phyloP scores from a whole-genome alignment of 1,140 invertebrate genomes.

The Platyscapa corneri region DNA sequence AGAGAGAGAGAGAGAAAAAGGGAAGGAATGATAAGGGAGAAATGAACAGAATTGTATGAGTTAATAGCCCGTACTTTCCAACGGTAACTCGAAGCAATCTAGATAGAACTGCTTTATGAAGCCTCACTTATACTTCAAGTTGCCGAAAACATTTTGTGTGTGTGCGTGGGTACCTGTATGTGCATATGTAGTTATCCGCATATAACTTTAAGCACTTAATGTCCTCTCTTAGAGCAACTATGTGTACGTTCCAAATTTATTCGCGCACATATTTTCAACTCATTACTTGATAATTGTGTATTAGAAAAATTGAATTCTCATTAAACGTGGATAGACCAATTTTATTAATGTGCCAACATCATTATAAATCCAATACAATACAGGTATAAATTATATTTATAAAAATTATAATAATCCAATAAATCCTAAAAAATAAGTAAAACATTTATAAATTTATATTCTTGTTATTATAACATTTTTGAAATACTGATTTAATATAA shows the following conservation, averaged over 20 bases:
- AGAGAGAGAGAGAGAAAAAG: neutral
- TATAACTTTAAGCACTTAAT: neutral
- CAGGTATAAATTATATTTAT: neutral
- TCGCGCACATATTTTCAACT: slow-evolving; percentile 29
- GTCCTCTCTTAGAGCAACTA: neutral
- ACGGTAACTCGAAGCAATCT: slow-evolving; percentile 59
- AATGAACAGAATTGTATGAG: slow-evolving; percentile 45
- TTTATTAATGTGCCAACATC: neutral
- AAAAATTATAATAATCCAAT: too few species aligned
- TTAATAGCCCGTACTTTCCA: slow-evolving; percentile 61
- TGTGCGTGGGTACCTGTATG: too few species aligned
- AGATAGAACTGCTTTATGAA: slow-evolving; percentile 63
- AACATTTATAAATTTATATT: too few species aligned
- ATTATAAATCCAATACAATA: too few species aligned
- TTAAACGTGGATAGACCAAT: neutral
- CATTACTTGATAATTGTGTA: slow-evolving; percentile 31
- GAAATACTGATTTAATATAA: too few species aligned
- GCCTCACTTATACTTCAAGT: slow-evolving; percentile 32
- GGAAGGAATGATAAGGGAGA: slow-evolving; percentile 24
- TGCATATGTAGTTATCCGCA: neutral
- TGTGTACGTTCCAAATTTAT: slow-evolving; percentile 4
- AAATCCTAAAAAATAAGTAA: too few species aligned
- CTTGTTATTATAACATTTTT: too few species aligned
- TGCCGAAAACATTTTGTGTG: neutral
- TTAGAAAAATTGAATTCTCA: neutral